A percentile compares a stretch with the other conserved stretches of the same genome.
Conservation (phyloP, 2,888 invertebrate species). For the Automeris io region DNA sequence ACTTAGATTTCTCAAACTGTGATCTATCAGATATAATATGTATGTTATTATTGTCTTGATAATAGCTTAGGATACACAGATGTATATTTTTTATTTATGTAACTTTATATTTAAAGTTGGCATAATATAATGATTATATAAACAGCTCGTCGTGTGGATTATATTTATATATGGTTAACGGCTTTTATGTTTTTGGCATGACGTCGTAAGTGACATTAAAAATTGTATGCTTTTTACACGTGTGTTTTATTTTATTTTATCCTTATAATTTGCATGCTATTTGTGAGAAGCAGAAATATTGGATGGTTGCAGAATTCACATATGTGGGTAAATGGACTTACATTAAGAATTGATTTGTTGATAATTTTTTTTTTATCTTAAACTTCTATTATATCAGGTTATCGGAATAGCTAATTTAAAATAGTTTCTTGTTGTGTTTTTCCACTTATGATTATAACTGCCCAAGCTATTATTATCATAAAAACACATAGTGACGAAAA, state of each 20-base stretch:
- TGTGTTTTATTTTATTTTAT: slow-evolving; percentile 59
- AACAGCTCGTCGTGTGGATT: slow-evolving; percentile 51
- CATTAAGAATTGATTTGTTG: no score
- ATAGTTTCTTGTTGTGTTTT: no score
- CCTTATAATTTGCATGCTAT: slow-evolving; percentile 62
- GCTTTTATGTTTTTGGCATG: slow-evolving; percentile 69
- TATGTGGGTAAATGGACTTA: slow-evolving; percentile 7
- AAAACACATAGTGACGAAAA: no score
- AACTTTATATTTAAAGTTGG: slow-evolving; percentile 65
- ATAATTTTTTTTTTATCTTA: neutral
- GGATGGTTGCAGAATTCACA: slow-evolving; percentile 71
- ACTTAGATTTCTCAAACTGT: slow-evolving; percentile 49
- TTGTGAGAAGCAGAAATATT: slow-evolving; percentile 41
- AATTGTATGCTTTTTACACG: slow-evolving; percentile 69
- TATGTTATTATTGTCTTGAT: slow-evolving; percentile 46
- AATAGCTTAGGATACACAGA: slow-evolving; percentile 50
- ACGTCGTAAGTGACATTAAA: slow-evolving; percentile 70
- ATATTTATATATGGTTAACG: slow-evolving; percentile 43
- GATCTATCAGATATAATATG: slow-evolving; percentile 48
- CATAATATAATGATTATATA: slow-evolving; percentile 38
- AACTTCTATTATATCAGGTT: no score
- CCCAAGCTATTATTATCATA: no score
- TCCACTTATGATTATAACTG: no score
- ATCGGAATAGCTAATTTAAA: no score
- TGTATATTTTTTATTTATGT: slow-evolving; percentile 65